Percentiles rank a stretch among this genome's conserved stretches.
Evolutionary conservation across 1,140 invertebrate genomes (phyloP).

Genomic region (Aleiodes sp.): DNA sequence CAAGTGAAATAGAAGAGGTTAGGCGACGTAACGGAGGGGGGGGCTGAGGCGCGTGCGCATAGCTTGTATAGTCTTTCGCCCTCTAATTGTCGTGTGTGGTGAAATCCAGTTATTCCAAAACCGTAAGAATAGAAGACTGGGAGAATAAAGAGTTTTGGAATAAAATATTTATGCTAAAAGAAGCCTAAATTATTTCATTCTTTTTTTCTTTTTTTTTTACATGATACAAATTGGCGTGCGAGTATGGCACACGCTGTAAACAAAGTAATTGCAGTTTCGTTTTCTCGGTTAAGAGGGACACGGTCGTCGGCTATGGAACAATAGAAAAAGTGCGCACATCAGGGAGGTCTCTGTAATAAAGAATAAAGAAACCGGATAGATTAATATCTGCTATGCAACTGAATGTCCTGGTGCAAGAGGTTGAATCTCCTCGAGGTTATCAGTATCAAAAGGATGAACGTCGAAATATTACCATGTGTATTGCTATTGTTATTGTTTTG

Average conservation of each 20-base stretch:
- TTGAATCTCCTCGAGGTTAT: not conserved
- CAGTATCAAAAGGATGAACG: not conserved
- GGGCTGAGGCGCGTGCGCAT: conserved; percentile 53
- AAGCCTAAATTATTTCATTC: no score
- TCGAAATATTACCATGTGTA: not conserved
- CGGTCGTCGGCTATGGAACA: conserved; percentile 40
- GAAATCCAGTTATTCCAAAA: conserved; percentile 19
- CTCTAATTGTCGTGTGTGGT: conserved; percentile 19
- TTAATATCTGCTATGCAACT: conserved; percentile 27
- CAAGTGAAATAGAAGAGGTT: not conserved
- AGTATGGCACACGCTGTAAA: conserved; percentile 40
- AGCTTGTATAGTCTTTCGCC: conserved; percentile 35
- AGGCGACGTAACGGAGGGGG: not conserved
- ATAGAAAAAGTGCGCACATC: conserved; percentile 31
- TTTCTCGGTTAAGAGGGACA: conserved; percentile 45
- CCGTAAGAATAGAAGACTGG: not conserved
- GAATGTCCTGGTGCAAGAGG: conserved; percentile 28
- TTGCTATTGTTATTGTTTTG: no score
- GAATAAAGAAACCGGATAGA: conserved; percentile 35
- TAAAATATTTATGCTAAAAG: conserved; percentile 11
- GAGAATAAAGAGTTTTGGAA: conserved; percentile 32
- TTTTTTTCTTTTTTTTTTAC: not conserved
- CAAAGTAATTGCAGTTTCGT: conserved; percentile 45
- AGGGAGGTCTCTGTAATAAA: conserved; percentile 27
- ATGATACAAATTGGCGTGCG: conserved; percentile 42